Conservation (phyloP, 2,797 vertebrate species). For the Peromyscus melanophrys region DNA sequence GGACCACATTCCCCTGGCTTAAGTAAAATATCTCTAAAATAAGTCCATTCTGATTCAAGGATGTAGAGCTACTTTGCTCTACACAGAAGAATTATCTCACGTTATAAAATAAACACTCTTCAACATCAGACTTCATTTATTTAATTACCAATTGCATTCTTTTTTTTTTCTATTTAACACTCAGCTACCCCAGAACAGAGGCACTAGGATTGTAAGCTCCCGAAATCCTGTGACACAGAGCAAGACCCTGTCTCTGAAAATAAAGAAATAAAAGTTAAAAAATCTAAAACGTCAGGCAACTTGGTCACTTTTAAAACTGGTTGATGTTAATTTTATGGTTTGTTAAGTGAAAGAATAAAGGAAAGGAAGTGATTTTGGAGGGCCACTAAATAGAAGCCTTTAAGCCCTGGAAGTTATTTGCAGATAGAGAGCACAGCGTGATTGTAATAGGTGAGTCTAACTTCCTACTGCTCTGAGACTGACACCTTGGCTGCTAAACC, state of each 20-base stretch:
- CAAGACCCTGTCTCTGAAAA: background rate
- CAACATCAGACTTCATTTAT: conserved; percentile 46
- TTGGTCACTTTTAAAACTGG: background rate
- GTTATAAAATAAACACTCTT: conserved; percentile 50
- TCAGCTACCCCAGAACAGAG: background rate
- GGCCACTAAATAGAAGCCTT: background rate
- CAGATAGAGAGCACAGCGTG: background rate
- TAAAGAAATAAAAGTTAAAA: background rate
- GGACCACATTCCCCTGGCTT: background rate
- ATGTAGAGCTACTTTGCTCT: background rate
- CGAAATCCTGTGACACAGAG: background rate
- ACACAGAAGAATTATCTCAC: conserved; percentile 2
- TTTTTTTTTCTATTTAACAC: conserved; percentile 43
- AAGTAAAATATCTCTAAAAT: conserved; percentile 56
- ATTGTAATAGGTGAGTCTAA: background rate
- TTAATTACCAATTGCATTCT: background rate
- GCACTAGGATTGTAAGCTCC: background rate
- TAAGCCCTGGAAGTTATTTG: background rate
- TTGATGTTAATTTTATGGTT: background rate
- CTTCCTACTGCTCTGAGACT: background rate
- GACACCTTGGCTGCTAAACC: background rate
- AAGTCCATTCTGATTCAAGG: background rate
- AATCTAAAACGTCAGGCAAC: background rate
- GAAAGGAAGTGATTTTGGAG: conserved; percentile 24
- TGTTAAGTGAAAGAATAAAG: conserved; percentile 15